Evolutionary conservation across 2,797 vertebrate genomes (phyloP).

Genomic region (Lepilemur ruficaudatus): DNA sequence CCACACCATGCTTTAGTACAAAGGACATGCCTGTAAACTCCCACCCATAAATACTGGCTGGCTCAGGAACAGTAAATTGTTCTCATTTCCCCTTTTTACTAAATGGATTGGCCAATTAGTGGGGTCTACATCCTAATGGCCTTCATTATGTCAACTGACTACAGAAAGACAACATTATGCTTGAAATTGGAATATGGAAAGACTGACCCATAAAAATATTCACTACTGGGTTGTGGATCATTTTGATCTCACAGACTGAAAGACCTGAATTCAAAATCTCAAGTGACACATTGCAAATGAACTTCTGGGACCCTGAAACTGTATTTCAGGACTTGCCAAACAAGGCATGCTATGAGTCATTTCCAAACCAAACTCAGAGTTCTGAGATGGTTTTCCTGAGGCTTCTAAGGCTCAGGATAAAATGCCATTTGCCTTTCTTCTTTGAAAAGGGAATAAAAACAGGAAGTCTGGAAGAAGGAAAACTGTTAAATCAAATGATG

Average conservation of each 20-base stretch:
- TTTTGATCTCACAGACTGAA: not conserved
- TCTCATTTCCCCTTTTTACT: not conserved
- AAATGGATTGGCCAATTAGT: not conserved
- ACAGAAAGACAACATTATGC: not conserved
- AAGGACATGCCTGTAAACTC: not conserved
- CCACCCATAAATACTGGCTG: not conserved
- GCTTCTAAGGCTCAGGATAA: not conserved
- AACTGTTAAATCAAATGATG: not conserved
- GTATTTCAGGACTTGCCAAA: not conserved
- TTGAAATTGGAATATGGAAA: not conserved
- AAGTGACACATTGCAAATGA: not conserved
- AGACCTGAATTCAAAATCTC: not conserved
- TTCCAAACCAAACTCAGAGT: not conserved
- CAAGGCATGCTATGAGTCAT: not conserved
- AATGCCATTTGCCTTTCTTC: not conserved
- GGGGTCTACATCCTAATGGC: not conserved
- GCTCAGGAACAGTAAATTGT: not conserved
- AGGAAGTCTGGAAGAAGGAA: not conserved
- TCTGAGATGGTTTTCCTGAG: not conserved
- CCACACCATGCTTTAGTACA: not conserved
- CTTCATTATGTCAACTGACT: not conserved
- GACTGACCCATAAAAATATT: not conserved
- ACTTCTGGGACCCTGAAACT: not conserved
- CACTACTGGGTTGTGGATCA: not conserved
- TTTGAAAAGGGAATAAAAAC: constrained; percentile 1